Conservation (phyloP, 2,888 invertebrate species). For the Phlogophora meticulosa region DNA sequence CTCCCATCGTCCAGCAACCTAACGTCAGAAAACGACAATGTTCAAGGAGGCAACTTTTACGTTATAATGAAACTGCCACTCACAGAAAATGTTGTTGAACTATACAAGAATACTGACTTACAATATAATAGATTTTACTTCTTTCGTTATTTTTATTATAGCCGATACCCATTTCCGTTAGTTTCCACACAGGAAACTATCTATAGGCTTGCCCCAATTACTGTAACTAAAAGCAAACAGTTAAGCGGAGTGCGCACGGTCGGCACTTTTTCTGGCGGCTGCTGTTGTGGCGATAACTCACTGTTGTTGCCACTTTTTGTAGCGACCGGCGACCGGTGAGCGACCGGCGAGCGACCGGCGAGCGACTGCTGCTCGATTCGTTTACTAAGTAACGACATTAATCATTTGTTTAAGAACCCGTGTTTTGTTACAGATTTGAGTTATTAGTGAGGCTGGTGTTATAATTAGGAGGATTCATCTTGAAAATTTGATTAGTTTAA, state of each 20-base stretch:
- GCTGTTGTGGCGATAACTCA: slow-evolving; percentile 51
- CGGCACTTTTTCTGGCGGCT: slow-evolving; percentile 25
- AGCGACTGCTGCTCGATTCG: slow-evolving; percentile 13
- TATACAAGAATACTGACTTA: no score
- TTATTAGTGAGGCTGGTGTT: slow-evolving; percentile 13
- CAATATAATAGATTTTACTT: no score
- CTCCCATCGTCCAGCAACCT: no score
- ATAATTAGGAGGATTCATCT: slow-evolving; percentile 11
- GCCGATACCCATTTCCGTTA: not conserved
- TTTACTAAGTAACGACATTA: slow-evolving; percentile 25
- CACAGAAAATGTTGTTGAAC: no score
- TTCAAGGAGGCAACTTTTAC: no score
- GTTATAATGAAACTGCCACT: no score
- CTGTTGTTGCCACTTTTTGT: slow-evolving; percentile 28
- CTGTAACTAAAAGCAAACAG: slow-evolving; percentile 43
- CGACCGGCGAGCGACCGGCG: slow-evolving; percentile 13
- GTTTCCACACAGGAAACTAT: slow-evolving; percentile 12
- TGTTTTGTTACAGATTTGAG: slow-evolving; percentile 17
- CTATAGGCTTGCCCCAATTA: slow-evolving; percentile 35
- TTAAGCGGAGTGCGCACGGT: slow-evolving; percentile 5
- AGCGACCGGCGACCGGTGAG: slow-evolving; percentile 14
- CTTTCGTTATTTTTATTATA: not conserved
- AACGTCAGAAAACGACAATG: no score
- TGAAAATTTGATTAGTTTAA: slow-evolving; percentile 3
- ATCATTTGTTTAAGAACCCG: slow-evolving; percentile 33